Evolutionary conservation across 2,113 vertebrate species (phyloP).

Genomic region (Periophthalmodon schlosseri): DNA sequence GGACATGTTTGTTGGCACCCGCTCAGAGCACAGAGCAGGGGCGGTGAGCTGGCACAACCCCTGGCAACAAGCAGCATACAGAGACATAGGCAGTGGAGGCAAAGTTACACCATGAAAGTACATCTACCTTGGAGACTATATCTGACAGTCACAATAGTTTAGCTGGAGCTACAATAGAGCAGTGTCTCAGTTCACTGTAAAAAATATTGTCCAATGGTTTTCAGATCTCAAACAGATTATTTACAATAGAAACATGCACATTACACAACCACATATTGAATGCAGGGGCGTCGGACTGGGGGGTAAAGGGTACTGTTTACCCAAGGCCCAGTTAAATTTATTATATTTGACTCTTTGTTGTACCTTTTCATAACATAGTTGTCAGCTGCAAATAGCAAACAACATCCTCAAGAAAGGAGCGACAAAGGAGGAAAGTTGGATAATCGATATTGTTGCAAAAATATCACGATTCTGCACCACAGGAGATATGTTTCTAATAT

Average conservation of each 20-base stretch:
- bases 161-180: neutral
- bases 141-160: neutral
- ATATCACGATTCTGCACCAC: too few species aligned
- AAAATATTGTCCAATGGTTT: neutral
- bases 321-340: too few species aligned
- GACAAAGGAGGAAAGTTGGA: too few species aligned
- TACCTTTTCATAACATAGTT: too few species aligned
- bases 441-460: too few species aligned
- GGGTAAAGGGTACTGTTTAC: too few species aligned
- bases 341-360: too few species aligned
- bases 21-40: slow-evolving; percentile 35
- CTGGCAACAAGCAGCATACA: slow-evolving; percentile 44
- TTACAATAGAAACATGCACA: too few species aligned
- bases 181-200: neutral
- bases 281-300: neutral
- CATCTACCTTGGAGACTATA: neutral
- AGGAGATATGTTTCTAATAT: too few species aligned
- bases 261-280: neutral
- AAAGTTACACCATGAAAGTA: neutral
- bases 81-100: slow-evolving; percentile 37
- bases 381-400: too few species aligned
- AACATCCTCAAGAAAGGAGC: too few species aligned
- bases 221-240: neutral
- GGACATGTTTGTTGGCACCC: slow-evolving; percentile 48
- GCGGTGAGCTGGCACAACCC: slow-evolving; percentile 51